phyloP scores from a whole-genome alignment of 2,797 vertebrate genomes.

The Lates japonicus region DNA sequence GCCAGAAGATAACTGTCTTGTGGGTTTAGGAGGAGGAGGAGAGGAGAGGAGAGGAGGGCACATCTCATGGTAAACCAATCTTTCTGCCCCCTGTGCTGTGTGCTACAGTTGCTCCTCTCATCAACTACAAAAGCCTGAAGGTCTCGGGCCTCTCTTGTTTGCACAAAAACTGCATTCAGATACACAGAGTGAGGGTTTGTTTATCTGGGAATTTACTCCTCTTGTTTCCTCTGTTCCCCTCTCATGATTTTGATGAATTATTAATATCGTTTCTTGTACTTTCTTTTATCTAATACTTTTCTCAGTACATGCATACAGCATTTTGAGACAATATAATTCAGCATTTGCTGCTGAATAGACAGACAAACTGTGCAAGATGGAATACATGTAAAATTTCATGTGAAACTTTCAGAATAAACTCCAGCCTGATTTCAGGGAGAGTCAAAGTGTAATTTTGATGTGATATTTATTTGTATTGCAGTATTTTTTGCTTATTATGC shows the following conservation, averaged over 20 bases:
- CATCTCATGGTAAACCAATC: constrained; percentile 46
- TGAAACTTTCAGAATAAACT: constrained; percentile 14
- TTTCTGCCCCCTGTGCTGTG: constrained; percentile 28
- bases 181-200: constrained; percentile 52
- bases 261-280: constrained; percentile 57
- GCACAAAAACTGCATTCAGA: constrained; percentile 46
- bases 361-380: not conserved
- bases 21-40: not conserved
- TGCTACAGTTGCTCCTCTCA: constrained; percentile 48
- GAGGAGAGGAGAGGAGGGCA: constrained; percentile 2
- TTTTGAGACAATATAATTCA: not conserved
- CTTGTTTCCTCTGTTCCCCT: constrained; percentile 24
- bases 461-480: not conserved
- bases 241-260: constrained; percentile 57
- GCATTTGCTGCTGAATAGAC: not conserved
- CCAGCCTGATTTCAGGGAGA: not conserved
- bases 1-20: too few relatives aligned
- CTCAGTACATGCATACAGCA: constrained; percentile 14
- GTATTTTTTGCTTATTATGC: not conserved
- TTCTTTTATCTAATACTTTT: constrained; percentile 31
- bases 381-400: constrained; percentile 3
- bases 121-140: constrained; percentile 56
- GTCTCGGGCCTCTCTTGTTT: constrained; percentile 49
- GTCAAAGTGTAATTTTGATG: not conserved
- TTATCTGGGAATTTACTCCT: constrained; percentile 54